These are phyloP conservation scores for Coregonus clupeaformis DNA, from an alignment of 2,113 vertebrate genomes.

Conservation along the genomic window DNA sequence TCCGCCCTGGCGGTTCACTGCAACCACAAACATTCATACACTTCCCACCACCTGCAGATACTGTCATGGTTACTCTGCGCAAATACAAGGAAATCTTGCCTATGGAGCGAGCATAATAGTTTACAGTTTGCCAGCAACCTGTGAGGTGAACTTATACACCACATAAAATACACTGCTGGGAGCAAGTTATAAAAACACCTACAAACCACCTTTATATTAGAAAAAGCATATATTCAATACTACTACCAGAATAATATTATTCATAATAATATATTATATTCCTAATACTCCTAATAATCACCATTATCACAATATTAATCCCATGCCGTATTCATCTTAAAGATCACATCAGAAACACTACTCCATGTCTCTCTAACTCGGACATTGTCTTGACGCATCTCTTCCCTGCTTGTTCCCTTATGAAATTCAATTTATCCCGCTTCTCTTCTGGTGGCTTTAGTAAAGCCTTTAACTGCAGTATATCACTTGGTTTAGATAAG, in stretches of 20 bases:
- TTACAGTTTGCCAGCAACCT: constrained; percentile 79
- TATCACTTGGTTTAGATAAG: constrained; percentile 61
- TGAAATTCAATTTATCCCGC: constrained; percentile 46
- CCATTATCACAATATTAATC: too few relatives aligned
- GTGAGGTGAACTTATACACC: constrained; percentile 32
- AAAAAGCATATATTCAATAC: neutral
- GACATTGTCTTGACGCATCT: neutral
- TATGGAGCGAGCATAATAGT: constrained; percentile 68
- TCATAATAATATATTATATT: too few relatives aligned
- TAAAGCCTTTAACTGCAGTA: constrained; percentile 57
- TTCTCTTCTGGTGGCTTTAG: constrained; percentile 46
- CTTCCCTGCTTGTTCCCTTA: constrained; percentile 20
- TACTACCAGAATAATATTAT: too few relatives aligned
- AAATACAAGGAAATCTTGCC: constrained; percentile 81
- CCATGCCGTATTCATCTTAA: neutral
- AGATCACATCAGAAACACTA: neutral
- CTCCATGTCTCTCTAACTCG: too few relatives aligned
- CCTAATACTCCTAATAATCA: neutral
- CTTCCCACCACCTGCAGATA: constrained; percentile 79
- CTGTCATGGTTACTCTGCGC: constrained; percentile 81
- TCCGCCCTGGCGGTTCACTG: constrained; percentile 82
- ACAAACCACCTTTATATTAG: too few relatives aligned
- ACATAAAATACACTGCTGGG: constrained; percentile 6
- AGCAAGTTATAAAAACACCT: constrained; percentile 42
- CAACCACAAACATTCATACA: constrained; percentile 79